Base-by-base conservation (phyloP, 35 echinoderm and acorn worm species). In the Apostichopus japonicus region DNA sequence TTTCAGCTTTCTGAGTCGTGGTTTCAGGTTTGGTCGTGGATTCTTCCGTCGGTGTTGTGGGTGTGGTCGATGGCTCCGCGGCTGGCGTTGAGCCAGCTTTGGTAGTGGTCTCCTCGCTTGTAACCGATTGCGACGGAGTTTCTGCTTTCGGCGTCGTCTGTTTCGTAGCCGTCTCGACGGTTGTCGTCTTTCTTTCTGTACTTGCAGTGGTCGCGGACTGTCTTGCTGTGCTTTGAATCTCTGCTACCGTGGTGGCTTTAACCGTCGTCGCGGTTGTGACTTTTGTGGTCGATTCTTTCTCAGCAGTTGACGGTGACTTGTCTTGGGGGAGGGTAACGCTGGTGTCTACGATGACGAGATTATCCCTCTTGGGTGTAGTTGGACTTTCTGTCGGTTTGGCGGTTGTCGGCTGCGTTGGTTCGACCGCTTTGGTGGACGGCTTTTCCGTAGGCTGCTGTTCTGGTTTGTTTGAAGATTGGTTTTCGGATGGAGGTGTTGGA, bases 41-140 rank as follows among this genome's bases (percentile, higher is more conserved):
- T 54, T 67, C 63, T 67, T 67, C 14, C 63, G 3, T 55, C 8
- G 84, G 27, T 87, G 84, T 21, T 13, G 10, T 56, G 13, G 84
- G 44, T 54, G 0, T 57, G 13, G 84, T 61, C 10, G 84, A 17
- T 10, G 15, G 55, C 6, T 54, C 17, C 25, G 84, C 21, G 5
- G 84, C 57, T 87, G 54, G 54, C 19, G 84, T 57, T 62, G 84
- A 57, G 10, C 25, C 17, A 56, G 84, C n/a, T n/a, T 57, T 87
- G 61, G 54, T 7, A 0, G 16, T 56, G 6, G 44, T 23, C 16
- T 15, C 13, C 10, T 10, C 27, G 0, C 10, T 57, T 87, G 33
- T 44, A 0, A 44, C 33, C 33, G 33, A 44, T 19, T 8, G 63
- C 2, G 63, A 67, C 0, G 11, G 63, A 15, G 63, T 67, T 19